Evolutionary conservation across 2,797 vertebrate species (phyloP).

Genomic region (Epinephelus malabaricus): DNA sequence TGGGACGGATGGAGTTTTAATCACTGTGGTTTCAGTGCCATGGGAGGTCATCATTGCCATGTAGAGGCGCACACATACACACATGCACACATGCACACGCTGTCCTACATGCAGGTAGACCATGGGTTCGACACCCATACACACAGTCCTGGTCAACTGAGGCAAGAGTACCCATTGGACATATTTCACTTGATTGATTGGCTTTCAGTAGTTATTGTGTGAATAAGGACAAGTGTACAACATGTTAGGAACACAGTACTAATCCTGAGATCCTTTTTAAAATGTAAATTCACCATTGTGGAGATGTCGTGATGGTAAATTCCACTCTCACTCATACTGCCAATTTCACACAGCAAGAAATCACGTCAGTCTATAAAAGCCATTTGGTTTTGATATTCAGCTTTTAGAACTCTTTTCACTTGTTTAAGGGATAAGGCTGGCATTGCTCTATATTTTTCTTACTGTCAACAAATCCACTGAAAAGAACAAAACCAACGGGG

Average conservation of each 20-base stretch:
- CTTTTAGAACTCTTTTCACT: neutral
- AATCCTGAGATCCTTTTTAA: neutral
- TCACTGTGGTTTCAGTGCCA: constrained; percentile 79
- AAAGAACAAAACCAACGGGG: neutral
- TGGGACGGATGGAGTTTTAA: constrained; percentile 73
- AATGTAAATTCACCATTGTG: neutral
- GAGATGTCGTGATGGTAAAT: neutral
- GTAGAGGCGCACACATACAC: constrained; percentile 50
- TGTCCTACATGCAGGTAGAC: constrained; percentile 36
- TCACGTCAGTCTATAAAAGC: neutral
- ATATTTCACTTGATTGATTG: neutral
- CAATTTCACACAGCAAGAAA: neutral
- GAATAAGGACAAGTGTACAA: constrained; percentile 33
- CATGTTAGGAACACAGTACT: constrained; percentile 18
- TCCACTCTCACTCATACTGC: neutral
- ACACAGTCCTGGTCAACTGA: neutral
- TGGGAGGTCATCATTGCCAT: constrained; percentile 81
- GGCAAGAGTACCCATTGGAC: neutral
- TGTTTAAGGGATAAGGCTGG: neutral
- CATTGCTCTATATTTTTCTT: neutral
- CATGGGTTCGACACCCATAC: constrained; percentile 5
- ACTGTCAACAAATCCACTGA: neutral
- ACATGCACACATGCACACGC: constrained; percentile 15
- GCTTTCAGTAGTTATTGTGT: neutral
- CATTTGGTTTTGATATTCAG: too few species aligned